phyloP scores from a whole-genome alignment of 92 coral and sea anemone genomes.

The Heteractis magnifica region DNA sequence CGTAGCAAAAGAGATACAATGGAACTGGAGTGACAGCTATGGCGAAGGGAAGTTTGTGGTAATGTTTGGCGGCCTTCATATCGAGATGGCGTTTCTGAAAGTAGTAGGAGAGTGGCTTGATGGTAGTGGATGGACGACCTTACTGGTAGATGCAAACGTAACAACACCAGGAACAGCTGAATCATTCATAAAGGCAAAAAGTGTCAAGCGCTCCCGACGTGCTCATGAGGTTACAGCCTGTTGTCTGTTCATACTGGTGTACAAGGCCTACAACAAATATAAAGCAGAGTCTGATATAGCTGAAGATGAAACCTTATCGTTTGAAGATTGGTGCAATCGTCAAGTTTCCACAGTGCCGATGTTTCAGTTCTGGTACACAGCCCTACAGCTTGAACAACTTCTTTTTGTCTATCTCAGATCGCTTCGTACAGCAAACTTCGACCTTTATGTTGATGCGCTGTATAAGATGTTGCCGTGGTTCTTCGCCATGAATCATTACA shows the following conservation, averaged over 20 bases:
- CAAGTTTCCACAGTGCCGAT: slow-evolving; percentile 38
- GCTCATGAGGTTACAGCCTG: slow-evolving; percentile 72
- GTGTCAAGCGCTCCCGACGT: slow-evolving; percentile 48
- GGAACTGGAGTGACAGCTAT: slow-evolving; percentile 31
- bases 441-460: slow-evolving; percentile 16
- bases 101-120: slow-evolving; percentile 56
- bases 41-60: slow-evolving; percentile 56
- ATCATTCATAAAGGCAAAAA: slow-evolving; percentile 56
- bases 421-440: slow-evolving; percentile 47
- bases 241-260: slow-evolving; percentile 35
- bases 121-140: slow-evolving; percentile 56
- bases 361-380: slow-evolving; percentile 66
- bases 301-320: slow-evolving; percentile 24
- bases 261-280: slow-evolving; percentile 49
- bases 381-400: slow-evolving; percentile 22
- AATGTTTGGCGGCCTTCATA: slow-evolving; percentile 70
- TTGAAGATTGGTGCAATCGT: slow-evolving; percentile 54
- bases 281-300: slow-evolving; percentile 11
- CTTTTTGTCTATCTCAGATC: slow-evolving; percentile 50
- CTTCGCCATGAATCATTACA: slow-evolving; percentile 36
- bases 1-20: slow-evolving; percentile 66
- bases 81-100: slow-evolving; percentile 54
- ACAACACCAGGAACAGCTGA: slow-evolving; percentile 63
- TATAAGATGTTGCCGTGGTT: slow-evolving; percentile 51
- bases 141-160: slow-evolving; percentile 47